phyloP scores from a whole-genome alignment of 2,113 vertebrate genomes.

The Capreolus pygargus region DNA sequence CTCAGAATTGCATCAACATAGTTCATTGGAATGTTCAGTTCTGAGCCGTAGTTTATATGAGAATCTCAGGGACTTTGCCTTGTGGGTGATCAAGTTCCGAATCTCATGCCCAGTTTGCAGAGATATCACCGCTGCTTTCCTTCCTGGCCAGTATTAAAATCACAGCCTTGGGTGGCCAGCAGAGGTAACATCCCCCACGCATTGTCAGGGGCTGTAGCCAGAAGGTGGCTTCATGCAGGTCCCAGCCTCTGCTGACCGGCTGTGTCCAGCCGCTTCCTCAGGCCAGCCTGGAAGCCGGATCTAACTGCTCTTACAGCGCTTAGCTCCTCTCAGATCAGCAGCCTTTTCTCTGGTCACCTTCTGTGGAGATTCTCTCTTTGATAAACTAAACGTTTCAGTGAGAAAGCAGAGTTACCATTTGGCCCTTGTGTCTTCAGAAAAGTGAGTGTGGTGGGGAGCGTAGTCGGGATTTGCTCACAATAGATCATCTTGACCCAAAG shows the following conservation, averaged over 20 bases:
- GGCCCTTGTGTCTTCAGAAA: neutral
- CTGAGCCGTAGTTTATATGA: neutral
- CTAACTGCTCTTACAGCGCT: fast-evolving
- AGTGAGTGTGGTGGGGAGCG: neutral
- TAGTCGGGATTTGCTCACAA: neutral
- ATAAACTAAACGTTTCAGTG: neutral
- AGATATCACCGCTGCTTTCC: neutral
- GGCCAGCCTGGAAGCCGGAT: neutral
- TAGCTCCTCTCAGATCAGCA: neutral
- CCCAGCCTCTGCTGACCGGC: neutral
- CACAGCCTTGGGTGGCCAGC: neutral
- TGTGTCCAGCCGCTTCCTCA: neutral
- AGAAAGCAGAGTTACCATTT: neutral
- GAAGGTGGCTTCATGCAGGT: neutral
- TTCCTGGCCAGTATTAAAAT: neutral
- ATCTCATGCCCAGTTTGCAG: neutral
- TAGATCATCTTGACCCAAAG: neutral
- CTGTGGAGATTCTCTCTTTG: neutral
- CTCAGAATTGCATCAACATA: neutral
- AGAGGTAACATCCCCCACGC: neutral
- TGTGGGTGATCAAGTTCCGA: neutral
- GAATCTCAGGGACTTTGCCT: neutral
- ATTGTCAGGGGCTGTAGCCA: neutral
- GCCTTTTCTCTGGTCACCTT: neutral
- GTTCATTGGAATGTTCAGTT: neutral